These are phyloP conservation scores for Tinamus major DNA, from an alignment of 2,797 vertebrate species.

Conservation along the genomic window DNA sequence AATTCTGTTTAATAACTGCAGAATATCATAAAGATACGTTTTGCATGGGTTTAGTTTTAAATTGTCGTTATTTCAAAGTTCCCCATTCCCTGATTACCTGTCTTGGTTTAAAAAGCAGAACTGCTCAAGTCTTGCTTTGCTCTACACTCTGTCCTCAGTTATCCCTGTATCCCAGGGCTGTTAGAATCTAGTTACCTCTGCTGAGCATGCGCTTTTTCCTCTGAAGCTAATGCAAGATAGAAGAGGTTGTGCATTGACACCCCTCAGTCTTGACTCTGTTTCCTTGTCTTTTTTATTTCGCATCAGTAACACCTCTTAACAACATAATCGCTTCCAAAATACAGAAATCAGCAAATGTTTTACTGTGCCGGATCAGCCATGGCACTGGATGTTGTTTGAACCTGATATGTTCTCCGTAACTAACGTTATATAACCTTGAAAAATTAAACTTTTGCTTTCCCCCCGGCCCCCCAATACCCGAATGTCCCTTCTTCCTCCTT, in stretches of 20 bases:
- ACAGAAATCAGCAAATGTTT: neutral
- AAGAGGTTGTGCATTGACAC: neutral
- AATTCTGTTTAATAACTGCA: neutral
- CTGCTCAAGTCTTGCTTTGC: neutral
- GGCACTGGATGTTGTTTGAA: neutral
- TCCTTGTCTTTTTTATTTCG: neutral
- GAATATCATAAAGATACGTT: neutral
- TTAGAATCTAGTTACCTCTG: slow-evolving; percentile 1
- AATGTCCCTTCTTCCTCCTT: neutral
- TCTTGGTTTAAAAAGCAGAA: neutral
- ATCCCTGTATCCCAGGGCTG: neutral
- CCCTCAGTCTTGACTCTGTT: neutral
- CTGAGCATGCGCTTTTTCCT: neutral
- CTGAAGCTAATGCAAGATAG: neutral
- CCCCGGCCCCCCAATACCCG: neutral
- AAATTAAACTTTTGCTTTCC: neutral
- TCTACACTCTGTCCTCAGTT: neutral
- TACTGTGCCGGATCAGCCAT: neutral
- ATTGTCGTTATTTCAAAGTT: neutral
- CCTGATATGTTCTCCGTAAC: neutral
- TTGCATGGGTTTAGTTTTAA: neutral
- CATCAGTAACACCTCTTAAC: neutral
- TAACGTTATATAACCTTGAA: neutral
- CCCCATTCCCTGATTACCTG: neutral
- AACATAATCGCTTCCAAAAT: neutral